Evolutionary conservation across 1,140 invertebrate genomes (phyloP).

Genomic region (Stenopsyche tienmushanensis): DNA sequence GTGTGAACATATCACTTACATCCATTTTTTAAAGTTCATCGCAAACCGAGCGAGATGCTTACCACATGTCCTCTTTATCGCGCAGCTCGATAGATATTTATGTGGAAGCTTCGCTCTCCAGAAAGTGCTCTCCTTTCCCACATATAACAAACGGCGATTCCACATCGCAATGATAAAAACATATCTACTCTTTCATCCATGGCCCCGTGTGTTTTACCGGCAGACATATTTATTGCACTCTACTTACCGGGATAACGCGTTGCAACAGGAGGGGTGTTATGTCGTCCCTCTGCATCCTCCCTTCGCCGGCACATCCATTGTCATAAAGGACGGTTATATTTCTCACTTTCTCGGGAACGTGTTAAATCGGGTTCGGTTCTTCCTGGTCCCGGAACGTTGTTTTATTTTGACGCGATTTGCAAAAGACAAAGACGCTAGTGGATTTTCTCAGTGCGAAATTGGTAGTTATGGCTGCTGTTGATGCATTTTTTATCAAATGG

Average conservation of each 20-base stretch:
- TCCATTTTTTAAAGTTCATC: too few relatives aligned
- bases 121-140: background rate
- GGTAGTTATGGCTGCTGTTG: slow-evolving; percentile 29
- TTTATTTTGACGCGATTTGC: too few relatives aligned
- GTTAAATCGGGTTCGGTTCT: slow-evolving; percentile 38
- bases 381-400: background rate
- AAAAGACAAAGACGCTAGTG: slow-evolving; percentile 25
- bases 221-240: slow-evolving; percentile 32
- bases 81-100: too few relatives aligned
- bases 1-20: too few relatives aligned
- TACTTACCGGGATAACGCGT: slow-evolving; percentile 25
- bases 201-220: slow-evolving; percentile 3
- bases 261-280: background rate
- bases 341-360: slow-evolving; percentile 38
- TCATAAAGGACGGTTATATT: slow-evolving; percentile 40
- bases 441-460: slow-evolving; percentile 23
- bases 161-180: slow-evolving; percentile 16
- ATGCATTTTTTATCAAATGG: slow-evolving; percentile 32
- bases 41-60: too few relatives aligned
- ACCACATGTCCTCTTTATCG: too few relatives aligned
- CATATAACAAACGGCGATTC: background rate
- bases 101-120: background rate
- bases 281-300: slow-evolving; percentile 4
- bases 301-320: slow-evolving; percentile 35
- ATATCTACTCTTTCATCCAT: slow-evolving; percentile 24